Percentiles rank a stretch among this genome's conserved stretches.
These are phyloP conservation scores for Malachius bipustulatus DNA, from an alignment of 2,888 invertebrate species.

Conservation along the genomic window DNA sequence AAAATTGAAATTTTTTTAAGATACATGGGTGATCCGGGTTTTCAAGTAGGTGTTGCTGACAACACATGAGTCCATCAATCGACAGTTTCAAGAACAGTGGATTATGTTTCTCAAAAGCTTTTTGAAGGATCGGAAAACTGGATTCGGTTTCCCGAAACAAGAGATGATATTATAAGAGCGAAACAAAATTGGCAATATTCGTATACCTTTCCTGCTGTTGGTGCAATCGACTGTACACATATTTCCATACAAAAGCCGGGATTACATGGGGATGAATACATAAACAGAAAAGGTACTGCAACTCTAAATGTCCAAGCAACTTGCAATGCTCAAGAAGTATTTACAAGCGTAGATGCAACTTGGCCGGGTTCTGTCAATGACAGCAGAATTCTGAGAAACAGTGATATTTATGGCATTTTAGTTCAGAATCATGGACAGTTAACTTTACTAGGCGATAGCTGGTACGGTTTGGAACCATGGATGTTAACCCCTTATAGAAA, in stretches of 20 bases:
- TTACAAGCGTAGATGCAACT: constrained; percentile 16
- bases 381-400: constrained; percentile 15
- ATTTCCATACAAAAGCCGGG: constrained; percentile 15
- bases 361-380: constrained; percentile 19
- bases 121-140: too few relatives aligned
- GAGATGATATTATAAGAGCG: too few relatives aligned
- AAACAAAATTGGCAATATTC: too few relatives aligned
- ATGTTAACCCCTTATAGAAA: constrained; percentile 17
- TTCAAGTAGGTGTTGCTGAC: too few relatives aligned
- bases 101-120: too few relatives aligned
- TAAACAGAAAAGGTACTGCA: constrained; percentile 17
- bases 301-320: constrained; percentile 18
- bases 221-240: constrained; percentile 16
- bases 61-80: too few relatives aligned
- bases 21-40: too few relatives aligned
- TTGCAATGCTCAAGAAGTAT: constrained; percentile 14
- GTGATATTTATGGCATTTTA: constrained; percentile 12
- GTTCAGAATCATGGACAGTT: constrained; percentile 2
- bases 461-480: constrained; percentile 19
- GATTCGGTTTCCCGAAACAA: too few relatives aligned
- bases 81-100: too few relatives aligned
- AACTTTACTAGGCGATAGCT: constrained; percentile 17
- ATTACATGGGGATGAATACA: constrained; percentile 16
- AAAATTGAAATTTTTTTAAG: too few relatives aligned
- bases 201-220: too few relatives aligned